Percentiles rank a stretch among this genome's conserved stretches.
Evolutionary conservation across 2,888 invertebrate species (phyloP).

Genomic region (Athalia circularis): DNA sequence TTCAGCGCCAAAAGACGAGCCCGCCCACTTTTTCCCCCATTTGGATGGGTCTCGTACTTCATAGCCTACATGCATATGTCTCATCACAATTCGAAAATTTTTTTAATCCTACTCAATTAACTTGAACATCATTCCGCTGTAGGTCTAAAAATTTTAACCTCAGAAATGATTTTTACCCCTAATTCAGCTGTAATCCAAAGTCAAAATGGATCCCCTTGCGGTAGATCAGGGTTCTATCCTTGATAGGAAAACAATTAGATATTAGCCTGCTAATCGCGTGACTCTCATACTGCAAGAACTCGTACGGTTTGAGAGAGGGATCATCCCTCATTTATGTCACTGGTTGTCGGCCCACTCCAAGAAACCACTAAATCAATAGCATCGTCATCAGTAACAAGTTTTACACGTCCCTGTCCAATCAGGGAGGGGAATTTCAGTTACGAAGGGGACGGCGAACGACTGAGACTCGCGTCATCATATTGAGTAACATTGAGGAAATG

Average conservation of each 20-base stretch:
- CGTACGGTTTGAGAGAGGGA: background rate
- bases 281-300: background rate
- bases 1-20: conserved; percentile 2
- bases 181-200: too few species aligned
- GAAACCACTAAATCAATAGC: conserved; percentile 66
- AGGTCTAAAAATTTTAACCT: too few species aligned
- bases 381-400: conserved; percentile 66
- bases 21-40: background rate
- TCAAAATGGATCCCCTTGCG: too few species aligned
- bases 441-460: conserved; percentile 4
- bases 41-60: too few species aligned
- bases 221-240: background rate
- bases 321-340: background rate
- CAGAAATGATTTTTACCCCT: too few species aligned
- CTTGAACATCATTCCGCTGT: too few species aligned
- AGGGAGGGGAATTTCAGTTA: conserved; percentile 46
- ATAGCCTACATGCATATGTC: too few species aligned
- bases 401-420: conserved; percentile 55
- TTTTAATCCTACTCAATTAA: too few species aligned
- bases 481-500: conserved; percentile 54
- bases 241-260: background rate
- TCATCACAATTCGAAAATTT: too few species aligned
- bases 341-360: conserved; percentile 21
- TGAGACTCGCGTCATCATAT: conserved; percentile 49
- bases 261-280: conserved; percentile 20